Conservation (phyloP, 2,113 vertebrate genomes). For the Sceloporus tristichus region DNA sequence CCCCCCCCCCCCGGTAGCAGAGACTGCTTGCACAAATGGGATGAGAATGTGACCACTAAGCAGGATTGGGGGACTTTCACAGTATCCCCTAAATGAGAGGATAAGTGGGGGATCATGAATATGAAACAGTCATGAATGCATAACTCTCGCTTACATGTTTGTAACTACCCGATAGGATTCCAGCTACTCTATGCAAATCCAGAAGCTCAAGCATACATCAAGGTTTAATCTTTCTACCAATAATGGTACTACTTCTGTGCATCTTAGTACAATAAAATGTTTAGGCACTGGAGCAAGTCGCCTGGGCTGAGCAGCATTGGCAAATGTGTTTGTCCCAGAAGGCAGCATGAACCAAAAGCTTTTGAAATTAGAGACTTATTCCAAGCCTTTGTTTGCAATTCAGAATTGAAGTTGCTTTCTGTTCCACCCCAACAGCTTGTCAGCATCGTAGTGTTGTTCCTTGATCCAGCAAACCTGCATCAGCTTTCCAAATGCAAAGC, state of each 20-base stretch:
- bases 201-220: no score
- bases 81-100: no score
- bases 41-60: no score
- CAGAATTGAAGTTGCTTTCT: conserved; percentile 17
- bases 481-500: conserved; percentile 1
- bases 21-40: no score
- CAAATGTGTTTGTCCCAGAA: background rate
- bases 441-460: conserved; percentile 2
- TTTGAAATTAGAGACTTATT: conserved; percentile 27
- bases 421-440: conserved; percentile 30
- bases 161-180: no score
- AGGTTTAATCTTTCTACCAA: background rate
- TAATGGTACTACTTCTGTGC: background rate
- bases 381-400: conserved; percentile 19
- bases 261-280: background rate
- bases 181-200: no score
- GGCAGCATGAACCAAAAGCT: background rate
- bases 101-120: no score
- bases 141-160: no score
- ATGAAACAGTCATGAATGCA: no score
- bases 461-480: conserved; percentile 2
- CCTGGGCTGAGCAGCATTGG: background rate
- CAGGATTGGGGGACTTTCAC: no score
- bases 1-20: no score
- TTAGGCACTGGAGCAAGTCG: conserved; percentile 7